phyloP scores from a whole-genome alignment of 2,888 invertebrate species.

The Agrilus cyanescens region DNA sequence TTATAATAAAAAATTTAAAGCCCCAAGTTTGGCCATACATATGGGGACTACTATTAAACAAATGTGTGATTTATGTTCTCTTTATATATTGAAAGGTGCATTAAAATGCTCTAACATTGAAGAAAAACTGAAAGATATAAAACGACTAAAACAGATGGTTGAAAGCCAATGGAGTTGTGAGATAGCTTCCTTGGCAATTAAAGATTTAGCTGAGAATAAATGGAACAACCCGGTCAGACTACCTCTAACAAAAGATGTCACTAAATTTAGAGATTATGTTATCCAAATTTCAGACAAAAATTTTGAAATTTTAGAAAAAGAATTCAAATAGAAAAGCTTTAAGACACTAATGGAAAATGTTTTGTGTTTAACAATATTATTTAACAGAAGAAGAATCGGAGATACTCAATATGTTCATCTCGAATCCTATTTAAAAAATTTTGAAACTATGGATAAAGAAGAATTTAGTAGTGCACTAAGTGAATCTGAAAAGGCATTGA shows the following conservation, averaged over 20 bases:
- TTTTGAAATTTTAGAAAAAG: conserved; percentile 2
- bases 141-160: conserved; percentile 7
- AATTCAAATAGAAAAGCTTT: neutral
- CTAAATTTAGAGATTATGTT: conserved; percentile 9
- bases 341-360: conserved; percentile 1
- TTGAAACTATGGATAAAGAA: conserved; percentile 1
- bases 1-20: conserved; percentile 1
- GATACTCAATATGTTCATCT: conserved; percentile 6
- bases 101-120: conserved; percentile 4
- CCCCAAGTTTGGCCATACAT: conserved; percentile 6
- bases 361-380: conserved; percentile 7
- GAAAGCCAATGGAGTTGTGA: conserved; percentile 7
- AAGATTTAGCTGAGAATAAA: conserved; percentile 9
- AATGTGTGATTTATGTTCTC: conserved; percentile 2
- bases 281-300: conserved; percentile 1
- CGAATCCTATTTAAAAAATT: conserved; percentile 5
- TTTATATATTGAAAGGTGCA: conserved; percentile 1
- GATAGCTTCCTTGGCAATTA: conserved; percentile 8
- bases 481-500: conserved; percentile 8
- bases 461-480: conserved; percentile 4
- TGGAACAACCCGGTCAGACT: conserved; percentile 8
- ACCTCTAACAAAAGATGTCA: conserved; percentile 9
- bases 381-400: conserved; percentile 10
- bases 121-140: conserved; percentile 5
- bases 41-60: conserved; percentile 6